These are phyloP conservation scores for Amiota minor DNA, from an alignment of 2,888 invertebrate species.

Conservation along the genomic window DNA sequence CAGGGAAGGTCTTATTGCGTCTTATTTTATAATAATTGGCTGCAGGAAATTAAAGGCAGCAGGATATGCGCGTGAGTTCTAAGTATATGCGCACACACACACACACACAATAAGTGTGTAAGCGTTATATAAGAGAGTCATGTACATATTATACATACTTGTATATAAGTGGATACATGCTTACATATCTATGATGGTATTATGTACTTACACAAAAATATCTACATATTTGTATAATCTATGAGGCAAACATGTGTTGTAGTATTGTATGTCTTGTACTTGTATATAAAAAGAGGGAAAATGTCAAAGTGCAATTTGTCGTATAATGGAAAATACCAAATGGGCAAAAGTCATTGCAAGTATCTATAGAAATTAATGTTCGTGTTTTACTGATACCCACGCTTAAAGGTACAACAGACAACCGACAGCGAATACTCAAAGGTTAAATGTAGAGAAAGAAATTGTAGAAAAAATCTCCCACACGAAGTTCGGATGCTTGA, in stretches of 20 bases:
- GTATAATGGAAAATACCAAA: constrained; percentile 22
- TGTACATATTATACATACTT: background rate
- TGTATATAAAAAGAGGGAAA: constrained; percentile 43
- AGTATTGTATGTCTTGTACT: background rate
- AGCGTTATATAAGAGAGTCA: constrained; percentile 7
- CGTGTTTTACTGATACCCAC: too few species aligned
- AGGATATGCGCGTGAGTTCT: too few species aligned
- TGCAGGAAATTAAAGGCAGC: background rate
- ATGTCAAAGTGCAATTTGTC: constrained; percentile 58
- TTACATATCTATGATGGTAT: too few species aligned
- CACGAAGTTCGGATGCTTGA: background rate
- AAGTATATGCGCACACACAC: constrained; percentile 29
- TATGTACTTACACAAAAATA: background rate
- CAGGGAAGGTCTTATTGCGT: constrained; percentile 36
- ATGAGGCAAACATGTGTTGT: background rate
- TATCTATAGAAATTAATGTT: background rate
- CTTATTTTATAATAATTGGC: background rate
- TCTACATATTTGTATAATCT: background rate
- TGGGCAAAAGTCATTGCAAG: background rate
- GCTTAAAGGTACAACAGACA: too few species aligned
- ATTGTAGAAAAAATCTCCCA: background rate
- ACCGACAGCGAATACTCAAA: too few species aligned
- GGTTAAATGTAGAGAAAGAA: too few species aligned
- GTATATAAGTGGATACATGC: constrained; percentile 15
- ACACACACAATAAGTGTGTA: constrained; percentile 21